Percentiles rank a stretch among this genome's conserved stretches.
Conservation (phyloP, 2,888 invertebrate genomes). For the Drosophila sordidula region DNA sequence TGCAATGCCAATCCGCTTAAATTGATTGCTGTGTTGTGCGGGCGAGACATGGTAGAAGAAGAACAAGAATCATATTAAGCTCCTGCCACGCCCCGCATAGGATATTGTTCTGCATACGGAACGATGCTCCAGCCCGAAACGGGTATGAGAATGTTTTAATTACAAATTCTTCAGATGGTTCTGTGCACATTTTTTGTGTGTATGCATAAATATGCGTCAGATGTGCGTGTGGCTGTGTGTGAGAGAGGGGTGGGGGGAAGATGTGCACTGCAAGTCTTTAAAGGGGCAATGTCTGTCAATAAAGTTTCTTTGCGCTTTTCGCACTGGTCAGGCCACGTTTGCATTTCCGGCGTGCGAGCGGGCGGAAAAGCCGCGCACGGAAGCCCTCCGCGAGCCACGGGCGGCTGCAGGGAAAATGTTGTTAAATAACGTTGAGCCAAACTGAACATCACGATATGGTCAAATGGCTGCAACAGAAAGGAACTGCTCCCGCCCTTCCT, state of each 20-base stretch:
- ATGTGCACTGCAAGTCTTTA: slow-evolving; percentile 40
- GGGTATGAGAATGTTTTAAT: slow-evolving; percentile 66
- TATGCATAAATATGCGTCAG: slow-evolving; percentile 49
- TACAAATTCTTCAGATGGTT: slow-evolving; percentile 68
- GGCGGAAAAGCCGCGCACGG: slow-evolving; percentile 46
- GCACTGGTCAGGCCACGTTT: slow-evolving; percentile 41
- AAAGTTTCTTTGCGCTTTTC: slow-evolving; percentile 56
- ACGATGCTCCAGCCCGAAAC: slow-evolving; percentile 10
- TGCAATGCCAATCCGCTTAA: slow-evolving; percentile 45
- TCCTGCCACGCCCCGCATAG: neutral
- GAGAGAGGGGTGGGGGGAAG: neutral
- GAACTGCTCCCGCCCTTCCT: neutral
- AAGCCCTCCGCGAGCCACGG: slow-evolving; percentile 14
- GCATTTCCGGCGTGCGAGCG: slow-evolving; percentile 56
- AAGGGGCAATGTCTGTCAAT: slow-evolving; percentile 56
- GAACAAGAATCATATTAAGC: slow-evolving; percentile 1
- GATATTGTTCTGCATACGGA: slow-evolving; percentile 18
- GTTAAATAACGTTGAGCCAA: slow-evolving; percentile 46
- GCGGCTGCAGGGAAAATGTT: slow-evolving; percentile 36
- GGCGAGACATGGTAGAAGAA: neutral
- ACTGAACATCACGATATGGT: slow-evolving; percentile 20
- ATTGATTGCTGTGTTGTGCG: slow-evolving; percentile 57
- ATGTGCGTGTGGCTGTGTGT: slow-evolving; percentile 8
- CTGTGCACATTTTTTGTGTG: slow-evolving; percentile 43
- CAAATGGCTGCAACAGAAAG: slow-evolving; percentile 27